Conservation (phyloP, 2,797 vertebrate species). For the Lacerta bilineata region DNA sequence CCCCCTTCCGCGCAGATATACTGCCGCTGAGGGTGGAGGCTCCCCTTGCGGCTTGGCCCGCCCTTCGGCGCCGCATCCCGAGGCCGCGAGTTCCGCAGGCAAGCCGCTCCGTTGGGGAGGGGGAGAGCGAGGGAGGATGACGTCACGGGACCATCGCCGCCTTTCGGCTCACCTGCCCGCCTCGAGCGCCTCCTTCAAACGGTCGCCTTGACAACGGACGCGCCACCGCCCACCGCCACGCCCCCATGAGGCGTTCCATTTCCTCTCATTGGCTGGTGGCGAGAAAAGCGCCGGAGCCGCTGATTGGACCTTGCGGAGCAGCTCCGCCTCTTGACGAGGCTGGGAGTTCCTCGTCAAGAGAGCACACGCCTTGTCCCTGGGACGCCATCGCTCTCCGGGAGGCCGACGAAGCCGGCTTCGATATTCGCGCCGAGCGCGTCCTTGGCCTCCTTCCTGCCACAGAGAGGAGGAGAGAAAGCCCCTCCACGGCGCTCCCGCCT, state of each 20-base stretch:
- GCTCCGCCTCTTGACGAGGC: background rate
- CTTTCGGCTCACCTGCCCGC: background rate
- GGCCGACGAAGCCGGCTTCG: too few relatives aligned
- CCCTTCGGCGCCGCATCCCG: too few relatives aligned
- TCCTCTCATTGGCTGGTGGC: background rate
- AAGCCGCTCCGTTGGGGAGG: background rate
- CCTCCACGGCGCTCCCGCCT: too few relatives aligned
- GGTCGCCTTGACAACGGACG: slow-evolving; percentile 17
- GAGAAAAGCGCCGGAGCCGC: background rate
- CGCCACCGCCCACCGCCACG: background rate
- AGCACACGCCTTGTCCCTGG: background rate
- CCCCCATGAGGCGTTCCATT: background rate
- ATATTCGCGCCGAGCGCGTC: too few relatives aligned
- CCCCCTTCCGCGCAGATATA: too few relatives aligned
- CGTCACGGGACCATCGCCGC: background rate
- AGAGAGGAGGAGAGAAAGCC: too few relatives aligned
- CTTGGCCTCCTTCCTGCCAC: too few relatives aligned
- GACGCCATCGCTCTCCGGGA: too few relatives aligned
- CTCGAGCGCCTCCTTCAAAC: background rate
- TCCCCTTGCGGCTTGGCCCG: too few relatives aligned
- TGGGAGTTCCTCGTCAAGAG: background rate
- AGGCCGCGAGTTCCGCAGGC: too few relatives aligned
- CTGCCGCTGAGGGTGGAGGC: too few relatives aligned
- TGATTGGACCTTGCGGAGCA: background rate
- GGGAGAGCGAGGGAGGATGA: background rate